Base-by-base conservation (phyloP, 2,797 vertebrate species). In the Chiroxiphia lanceolata region DNA sequence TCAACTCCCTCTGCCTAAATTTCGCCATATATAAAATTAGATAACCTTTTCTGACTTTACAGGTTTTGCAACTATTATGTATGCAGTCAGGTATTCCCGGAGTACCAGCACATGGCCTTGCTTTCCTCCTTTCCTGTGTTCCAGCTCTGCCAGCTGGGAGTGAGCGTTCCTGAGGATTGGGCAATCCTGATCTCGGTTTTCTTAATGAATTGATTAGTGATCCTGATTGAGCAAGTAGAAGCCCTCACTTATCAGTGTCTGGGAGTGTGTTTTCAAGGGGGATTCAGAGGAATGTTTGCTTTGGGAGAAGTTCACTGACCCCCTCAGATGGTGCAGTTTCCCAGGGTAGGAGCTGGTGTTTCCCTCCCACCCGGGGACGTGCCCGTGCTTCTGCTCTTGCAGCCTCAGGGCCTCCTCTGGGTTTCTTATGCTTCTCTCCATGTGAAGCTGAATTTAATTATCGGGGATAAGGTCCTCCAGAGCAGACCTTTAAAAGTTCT, bases 401-500 rank as follows among this genome's bases (percentile, higher is more conserved):
- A 87, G 92, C 93, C 89, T 48, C 70, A 11, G 92, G 92, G 93
- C 88, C 54, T 78, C 69, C 83, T 86, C 79, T 82, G 74, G 54
- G 68, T 96, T 84, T 93, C 83, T 87, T 80, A 8, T 44, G 61
- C 65, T 79, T 19, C 11, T 86, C 61, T 94, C 72, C 84, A 86
- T 48, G 87, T 83, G 79, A 91, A 76, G 47, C 79, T 16, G 48
- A 94, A 97, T 95, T 94, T 83, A 92, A 94, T 96, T 96, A 92
- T 4, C 0, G 0, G 38, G 90, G 70, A 93, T 90, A 94, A 97
- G 93, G 93, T 93, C 93, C 70, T 95, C 95, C 94, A 94, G 94
- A 94, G 87, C 94, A 95, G 95, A 89, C 93, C 94, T 92, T 96
- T 96, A 95, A 94, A 94, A 94, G 94, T 96, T 86, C 94, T 89